Conservation (phyloP, 2,888 invertebrate species). For the Phorcus lineatus region DNA sequence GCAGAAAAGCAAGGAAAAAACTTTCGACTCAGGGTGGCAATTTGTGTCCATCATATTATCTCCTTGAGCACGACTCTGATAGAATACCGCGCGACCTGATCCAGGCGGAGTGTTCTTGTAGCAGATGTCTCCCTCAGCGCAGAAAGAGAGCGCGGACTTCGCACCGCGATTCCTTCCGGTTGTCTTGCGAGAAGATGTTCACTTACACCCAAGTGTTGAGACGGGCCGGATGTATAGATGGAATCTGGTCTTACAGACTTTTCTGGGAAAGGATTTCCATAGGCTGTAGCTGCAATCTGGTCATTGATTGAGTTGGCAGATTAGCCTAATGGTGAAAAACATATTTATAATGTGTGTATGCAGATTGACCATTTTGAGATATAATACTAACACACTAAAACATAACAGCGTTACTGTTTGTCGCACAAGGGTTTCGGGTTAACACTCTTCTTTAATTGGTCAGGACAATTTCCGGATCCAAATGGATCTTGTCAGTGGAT, state of each 20-base stretch:
- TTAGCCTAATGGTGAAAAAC: not conserved
- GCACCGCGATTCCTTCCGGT: not conserved
- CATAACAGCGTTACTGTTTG: too few species aligned
- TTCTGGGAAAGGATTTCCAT: slow-evolving; percentile 8
- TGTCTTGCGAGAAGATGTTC: not conserved
- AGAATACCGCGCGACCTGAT: not conserved
- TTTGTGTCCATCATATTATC: slow-evolving; percentile 1
- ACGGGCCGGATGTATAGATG: slow-evolving; percentile 10
- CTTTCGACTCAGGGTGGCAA: not conserved
- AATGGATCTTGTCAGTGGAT: too few species aligned
- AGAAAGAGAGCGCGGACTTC: not conserved
- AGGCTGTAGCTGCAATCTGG: not conserved
- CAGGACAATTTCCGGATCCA: too few species aligned
- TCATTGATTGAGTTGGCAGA: not conserved
- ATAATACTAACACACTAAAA: not conserved
- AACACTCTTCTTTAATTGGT: too few species aligned
- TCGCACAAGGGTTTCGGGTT: too few species aligned
- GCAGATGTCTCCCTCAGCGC: not conserved
- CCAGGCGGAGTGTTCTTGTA: slow-evolving; percentile 3
- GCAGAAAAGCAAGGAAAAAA: not conserved
- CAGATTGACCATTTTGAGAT: not conserved
- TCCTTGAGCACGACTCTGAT: slow-evolving; percentile 1
- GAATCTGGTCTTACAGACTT: not conserved
- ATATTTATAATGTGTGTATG: not conserved
- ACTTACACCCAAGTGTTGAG: not conserved